These are phyloP conservation scores for Silurus glanis DNA, from an alignment of 2,113 vertebrate genomes.

Conservation along the genomic window DNA sequence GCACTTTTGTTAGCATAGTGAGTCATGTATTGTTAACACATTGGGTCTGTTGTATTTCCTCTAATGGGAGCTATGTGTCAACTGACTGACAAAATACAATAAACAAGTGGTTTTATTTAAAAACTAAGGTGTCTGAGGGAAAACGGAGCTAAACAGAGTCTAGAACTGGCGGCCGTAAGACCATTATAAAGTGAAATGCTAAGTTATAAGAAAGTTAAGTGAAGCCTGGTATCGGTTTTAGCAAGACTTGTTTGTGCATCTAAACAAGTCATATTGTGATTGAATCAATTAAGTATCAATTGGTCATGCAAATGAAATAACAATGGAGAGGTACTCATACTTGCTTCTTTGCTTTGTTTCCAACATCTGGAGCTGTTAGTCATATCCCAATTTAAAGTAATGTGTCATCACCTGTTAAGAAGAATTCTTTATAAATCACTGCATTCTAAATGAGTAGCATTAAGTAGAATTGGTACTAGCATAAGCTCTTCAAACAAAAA, in stretches of 20 bases:
- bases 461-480: background rate
- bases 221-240: background rate
- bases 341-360: background rate
- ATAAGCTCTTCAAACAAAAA: background rate
- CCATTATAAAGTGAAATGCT: background rate
- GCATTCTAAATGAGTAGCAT: background rate
- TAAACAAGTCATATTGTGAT: background rate
- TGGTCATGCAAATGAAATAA: background rate
- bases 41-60: background rate
- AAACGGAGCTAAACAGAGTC: background rate
- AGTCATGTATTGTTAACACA: slow-evolving; percentile 16
- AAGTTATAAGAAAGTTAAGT: background rate
- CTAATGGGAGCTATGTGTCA: slow-evolving; percentile 20
- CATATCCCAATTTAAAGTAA: background rate
- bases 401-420: background rate
- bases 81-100: slow-evolving; percentile 19
- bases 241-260: too few species aligned
- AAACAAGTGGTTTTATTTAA: slow-evolving; percentile 11
- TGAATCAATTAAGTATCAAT: background rate
- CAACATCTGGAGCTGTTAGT: background rate
- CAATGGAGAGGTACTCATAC: background rate
- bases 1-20: background rate
- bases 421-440: background rate
- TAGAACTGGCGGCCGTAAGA: background rate
- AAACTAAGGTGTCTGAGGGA: background rate